Conservation (phyloP, 2,888 invertebrate species). For the Coleophora deauratella region DNA sequence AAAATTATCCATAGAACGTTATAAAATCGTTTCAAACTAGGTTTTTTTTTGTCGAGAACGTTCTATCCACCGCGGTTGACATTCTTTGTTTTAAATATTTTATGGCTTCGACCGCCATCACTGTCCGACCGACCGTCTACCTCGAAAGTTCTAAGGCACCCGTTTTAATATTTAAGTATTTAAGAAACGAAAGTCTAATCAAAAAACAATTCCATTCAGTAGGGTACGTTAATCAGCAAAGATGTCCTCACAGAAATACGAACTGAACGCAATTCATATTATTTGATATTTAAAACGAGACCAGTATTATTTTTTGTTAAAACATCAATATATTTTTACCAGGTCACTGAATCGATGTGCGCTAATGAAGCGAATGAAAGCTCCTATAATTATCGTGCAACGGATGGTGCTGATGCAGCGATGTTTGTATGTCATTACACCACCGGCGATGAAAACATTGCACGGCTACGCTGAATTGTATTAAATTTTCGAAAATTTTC, state of each 20-base stretch:
- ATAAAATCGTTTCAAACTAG: too few species aligned
- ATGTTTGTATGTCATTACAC: slow-evolving; percentile 23
- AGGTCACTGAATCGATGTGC: too few species aligned
- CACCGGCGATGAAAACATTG: slow-evolving; percentile 17
- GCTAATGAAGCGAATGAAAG: not conserved
- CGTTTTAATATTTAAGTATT: slow-evolving; percentile 65
- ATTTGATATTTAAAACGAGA: too few species aligned
- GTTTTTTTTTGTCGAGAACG: too few species aligned
- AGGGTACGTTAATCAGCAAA: not conserved
- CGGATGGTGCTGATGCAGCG: slow-evolving; percentile 36
- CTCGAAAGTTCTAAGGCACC: slow-evolving; percentile 49
- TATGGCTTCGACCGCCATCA: slow-evolving; percentile 47
- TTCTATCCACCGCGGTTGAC: not conserved
- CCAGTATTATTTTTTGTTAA: not conserved
- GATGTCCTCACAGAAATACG: too few species aligned
- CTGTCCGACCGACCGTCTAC: slow-evolving; percentile 43
- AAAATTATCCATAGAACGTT: too few species aligned
- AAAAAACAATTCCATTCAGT: slow-evolving; percentile 37
- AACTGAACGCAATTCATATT: too few species aligned
- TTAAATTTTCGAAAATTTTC: too few species aligned
- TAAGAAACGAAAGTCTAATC: slow-evolving; percentile 50
- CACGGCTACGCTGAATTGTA: too few species aligned
- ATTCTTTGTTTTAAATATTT: slow-evolving; percentile 58
- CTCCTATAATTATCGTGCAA: slow-evolving; percentile 22
- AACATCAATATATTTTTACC: not conserved